These are phyloP conservation scores for Ganaspis brasiliensis DNA, from an alignment of 2,888 invertebrate genomes.

Conservation along the genomic window DNA sequence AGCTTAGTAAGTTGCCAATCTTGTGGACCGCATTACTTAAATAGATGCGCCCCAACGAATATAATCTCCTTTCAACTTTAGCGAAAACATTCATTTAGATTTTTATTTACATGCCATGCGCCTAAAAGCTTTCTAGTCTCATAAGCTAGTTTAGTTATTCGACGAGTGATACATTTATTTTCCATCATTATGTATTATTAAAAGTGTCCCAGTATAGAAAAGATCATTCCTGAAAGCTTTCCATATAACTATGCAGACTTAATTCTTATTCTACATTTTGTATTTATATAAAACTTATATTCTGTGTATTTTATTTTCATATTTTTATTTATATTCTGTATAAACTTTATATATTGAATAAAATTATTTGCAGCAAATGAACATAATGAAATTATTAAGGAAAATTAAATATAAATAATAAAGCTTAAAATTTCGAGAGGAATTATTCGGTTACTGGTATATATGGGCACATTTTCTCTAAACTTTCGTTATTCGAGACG, in stretches of 20 bases:
- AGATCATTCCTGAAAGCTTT: too few relatives aligned
- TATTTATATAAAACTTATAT: too few relatives aligned
- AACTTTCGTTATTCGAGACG: slow-evolving; percentile 32
- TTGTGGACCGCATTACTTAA: slow-evolving; percentile 19
- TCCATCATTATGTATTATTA: neutral
- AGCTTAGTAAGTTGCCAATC: slow-evolving; percentile 29
- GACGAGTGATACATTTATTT: neutral
- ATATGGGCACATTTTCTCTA: slow-evolving; percentile 11
- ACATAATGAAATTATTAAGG: too few relatives aligned
- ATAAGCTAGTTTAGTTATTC: neutral
- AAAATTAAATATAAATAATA: neutral
- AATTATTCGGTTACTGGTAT: slow-evolving; percentile 21
- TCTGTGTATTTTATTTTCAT: too few relatives aligned
- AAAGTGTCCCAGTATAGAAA: neutral
- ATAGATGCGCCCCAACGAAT: neutral
- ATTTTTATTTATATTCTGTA: too few relatives aligned
- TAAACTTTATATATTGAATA: too few relatives aligned
- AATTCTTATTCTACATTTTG: too few relatives aligned
- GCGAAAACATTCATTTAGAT: slow-evolving; percentile 18
- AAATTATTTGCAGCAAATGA: too few relatives aligned
- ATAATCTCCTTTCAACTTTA: slow-evolving; percentile 16
- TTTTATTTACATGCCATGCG: neutral
- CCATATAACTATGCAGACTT: too few relatives aligned
- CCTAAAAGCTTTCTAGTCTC: neutral
- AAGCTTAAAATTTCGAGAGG: neutral